phyloP scores from a whole-genome alignment of 2,797 vertebrate species.

The Cottoperca gobio region DNA sequence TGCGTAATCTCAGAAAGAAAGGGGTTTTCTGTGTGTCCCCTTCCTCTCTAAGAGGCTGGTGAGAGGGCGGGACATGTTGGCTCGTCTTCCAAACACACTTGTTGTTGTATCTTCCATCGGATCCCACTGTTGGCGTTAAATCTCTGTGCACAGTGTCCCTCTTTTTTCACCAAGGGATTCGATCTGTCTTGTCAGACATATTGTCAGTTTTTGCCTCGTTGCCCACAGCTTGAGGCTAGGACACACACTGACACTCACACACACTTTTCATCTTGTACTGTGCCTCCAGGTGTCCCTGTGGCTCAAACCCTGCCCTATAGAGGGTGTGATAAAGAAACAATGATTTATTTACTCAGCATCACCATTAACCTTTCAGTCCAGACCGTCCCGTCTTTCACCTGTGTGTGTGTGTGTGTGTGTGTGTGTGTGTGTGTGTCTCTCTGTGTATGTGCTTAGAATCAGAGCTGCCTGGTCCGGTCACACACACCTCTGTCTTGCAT shows the following conservation, averaged over 20 bases:
- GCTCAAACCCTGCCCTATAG: constrained; percentile 50
- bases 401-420: constrained; percentile 38
- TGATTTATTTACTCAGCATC: constrained; percentile 65
- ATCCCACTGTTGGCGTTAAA: constrained; percentile 40
- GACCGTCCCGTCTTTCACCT: constrained; percentile 32
- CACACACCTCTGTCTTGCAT: constrained; percentile 70
- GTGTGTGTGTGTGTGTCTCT: constrained; percentile 43
- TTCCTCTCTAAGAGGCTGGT: constrained; percentile 68
- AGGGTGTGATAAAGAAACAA: constrained; percentile 64
- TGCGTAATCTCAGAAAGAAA: constrained; percentile 61
- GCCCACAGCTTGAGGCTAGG: constrained; percentile 57
- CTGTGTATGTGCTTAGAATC: constrained; percentile 63
- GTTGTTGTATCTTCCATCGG: constrained; percentile 9
- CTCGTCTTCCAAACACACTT: constrained; percentile 53
- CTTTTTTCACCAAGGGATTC: constrained; percentile 46
- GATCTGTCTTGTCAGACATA: constrained; percentile 53
- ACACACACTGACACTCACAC: constrained; percentile 69
- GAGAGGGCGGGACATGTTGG: constrained; percentile 60
- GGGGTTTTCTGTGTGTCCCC: constrained; percentile 42
- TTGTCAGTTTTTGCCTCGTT: constrained; percentile 61
- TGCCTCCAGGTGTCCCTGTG: constrained; percentile 69
- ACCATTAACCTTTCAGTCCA: constrained; percentile 59
- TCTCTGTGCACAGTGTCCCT: constrained; percentile 46
- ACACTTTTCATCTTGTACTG: constrained; percentile 42
- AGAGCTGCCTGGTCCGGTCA: constrained; percentile 67